phyloP scores from a whole-genome alignment of 1,140 invertebrate species.

The Cyphomyrmex costatus region DNA sequence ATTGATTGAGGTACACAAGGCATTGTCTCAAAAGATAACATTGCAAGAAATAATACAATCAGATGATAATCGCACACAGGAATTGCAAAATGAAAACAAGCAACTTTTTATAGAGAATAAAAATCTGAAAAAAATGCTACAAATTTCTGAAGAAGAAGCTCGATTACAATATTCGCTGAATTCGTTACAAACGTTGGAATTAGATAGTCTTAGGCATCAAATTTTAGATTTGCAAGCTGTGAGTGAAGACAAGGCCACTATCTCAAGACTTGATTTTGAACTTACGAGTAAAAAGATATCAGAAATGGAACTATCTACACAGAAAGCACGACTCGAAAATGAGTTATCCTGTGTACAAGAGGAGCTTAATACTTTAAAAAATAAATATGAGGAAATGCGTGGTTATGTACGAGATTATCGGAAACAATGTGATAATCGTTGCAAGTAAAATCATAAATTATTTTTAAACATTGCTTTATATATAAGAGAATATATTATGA shows the following conservation, averaged over 20 bases:
- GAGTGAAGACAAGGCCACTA: conserved; percentile 89
- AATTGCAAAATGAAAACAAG: conserved; percentile 55
- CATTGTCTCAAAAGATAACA: conserved; percentile 79
- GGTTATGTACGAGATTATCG: conserved; percentile 74
- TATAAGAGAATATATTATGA: background rate
- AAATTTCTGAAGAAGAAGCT: conserved; percentile 83
- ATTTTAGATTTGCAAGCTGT: conserved; percentile 89
- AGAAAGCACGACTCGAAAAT: conserved; percentile 74
- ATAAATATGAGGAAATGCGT: conserved; percentile 71
- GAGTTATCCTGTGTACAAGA: conserved; percentile 75
- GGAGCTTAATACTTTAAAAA: conserved; percentile 75
- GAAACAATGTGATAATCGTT: conserved; percentile 77
- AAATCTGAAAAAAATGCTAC: conserved; percentile 76
- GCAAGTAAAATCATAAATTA: conserved; percentile 72
- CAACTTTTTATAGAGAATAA: conserved; percentile 77
- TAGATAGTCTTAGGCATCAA: conserved; percentile 89
- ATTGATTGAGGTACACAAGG: conserved; percentile 82
- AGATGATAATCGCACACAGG: conserved; percentile 65
- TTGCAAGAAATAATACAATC: conserved; percentile 71
- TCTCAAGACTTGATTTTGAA: conserved; percentile 86
- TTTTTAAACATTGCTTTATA: background rate
- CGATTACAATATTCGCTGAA: conserved; percentile 78
- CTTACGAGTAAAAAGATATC: conserved; percentile 77
- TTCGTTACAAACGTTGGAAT: conserved; percentile 85
- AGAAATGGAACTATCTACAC: conserved; percentile 75